A percentile compares a stretch with the other conserved stretches of the same genome.
Conservation (phyloP, 1,140 invertebrate species). For the Bombus fervidus region DNA sequence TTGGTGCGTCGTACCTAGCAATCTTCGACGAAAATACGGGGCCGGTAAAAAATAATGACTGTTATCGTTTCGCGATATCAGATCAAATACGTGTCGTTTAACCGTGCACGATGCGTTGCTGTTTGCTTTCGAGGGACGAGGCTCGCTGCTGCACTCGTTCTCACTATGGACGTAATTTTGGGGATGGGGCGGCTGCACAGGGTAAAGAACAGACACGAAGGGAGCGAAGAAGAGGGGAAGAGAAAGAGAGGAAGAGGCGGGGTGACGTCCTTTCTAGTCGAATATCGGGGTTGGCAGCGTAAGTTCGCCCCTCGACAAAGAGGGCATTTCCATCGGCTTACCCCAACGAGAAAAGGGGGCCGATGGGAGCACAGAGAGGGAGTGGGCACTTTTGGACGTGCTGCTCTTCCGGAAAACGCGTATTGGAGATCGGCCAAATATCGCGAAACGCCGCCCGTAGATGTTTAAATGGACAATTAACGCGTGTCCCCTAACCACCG, state of each 20-base stretch:
- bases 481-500: not conserved
- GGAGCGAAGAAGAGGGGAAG: not conserved
- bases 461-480: conserved; percentile 36
- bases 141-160: conserved; percentile 15
- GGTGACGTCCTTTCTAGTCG: conserved; percentile 44
- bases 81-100: conserved; percentile 15
- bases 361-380: not conserved
- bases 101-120: not conserved
- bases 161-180: conserved; percentile 24
- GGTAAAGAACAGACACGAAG: not conserved
- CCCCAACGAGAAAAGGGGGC: conserved; percentile 1
- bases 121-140: conserved; percentile 15
- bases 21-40: not conserved
- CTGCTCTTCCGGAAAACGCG: conserved; percentile 44
- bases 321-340: conserved; percentile 53
- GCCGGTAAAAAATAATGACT: not conserved
- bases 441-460: conserved; percentile 14
- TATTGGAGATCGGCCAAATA: conserved; percentile 44
- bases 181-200: not conserved
- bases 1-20: too few species aligned
- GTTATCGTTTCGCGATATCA: conserved; percentile 13
- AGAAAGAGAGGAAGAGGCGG: not conserved
- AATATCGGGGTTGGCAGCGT: conserved; percentile 45
- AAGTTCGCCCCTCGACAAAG: conserved; percentile 53
- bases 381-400: conserved; percentile 9